Evolutionary conservation across 1,140 invertebrate species (phyloP).

Genomic region (Apis dorsata): DNA sequence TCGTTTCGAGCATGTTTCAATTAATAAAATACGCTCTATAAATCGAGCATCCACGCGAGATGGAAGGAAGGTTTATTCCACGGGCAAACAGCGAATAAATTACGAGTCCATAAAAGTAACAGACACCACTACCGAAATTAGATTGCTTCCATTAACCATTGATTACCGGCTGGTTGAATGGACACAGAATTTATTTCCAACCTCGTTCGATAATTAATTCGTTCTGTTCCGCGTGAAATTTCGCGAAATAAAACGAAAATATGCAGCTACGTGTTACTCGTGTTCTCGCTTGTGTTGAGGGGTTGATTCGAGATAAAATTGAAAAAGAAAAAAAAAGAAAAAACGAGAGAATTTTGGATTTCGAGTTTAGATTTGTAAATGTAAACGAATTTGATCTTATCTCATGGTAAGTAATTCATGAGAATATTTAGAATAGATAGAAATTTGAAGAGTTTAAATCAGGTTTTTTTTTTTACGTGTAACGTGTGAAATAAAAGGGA

Average conservation of each 20-base stretch:
- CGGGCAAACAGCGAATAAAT: slow-evolving; percentile 23
- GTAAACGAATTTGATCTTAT: too few species aligned
- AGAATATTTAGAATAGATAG: too few species aligned
- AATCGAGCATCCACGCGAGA: background rate
- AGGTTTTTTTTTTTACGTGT: background rate
- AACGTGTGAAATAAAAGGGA: too few species aligned
- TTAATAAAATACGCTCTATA: slow-evolving; percentile 18
- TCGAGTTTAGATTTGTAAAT: too few species aligned
- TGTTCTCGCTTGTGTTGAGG: too few species aligned
- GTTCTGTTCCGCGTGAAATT: slow-evolving; percentile 10
- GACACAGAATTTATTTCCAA: slow-evolving; percentile 43
- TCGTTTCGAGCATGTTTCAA: background rate
- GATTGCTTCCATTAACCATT: slow-evolving; percentile 46
- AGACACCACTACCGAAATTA: slow-evolving; percentile 7
- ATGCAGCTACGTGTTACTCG: too few species aligned
- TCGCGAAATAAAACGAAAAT: background rate
- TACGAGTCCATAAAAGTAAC: slow-evolving; percentile 25
- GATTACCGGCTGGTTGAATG: slow-evolving; percentile 27
- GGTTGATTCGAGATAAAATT: too few species aligned
- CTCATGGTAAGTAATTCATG: too few species aligned
- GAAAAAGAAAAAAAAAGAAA: too few species aligned
- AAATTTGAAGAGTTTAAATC: too few species aligned
- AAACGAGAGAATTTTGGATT: too few species aligned
- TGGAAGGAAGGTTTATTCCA: background rate
- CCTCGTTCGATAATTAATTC: slow-evolving; percentile 38